These are phyloP conservation scores for Bombus picipes DNA, from an alignment of 1,140 invertebrate genomes.

Conservation along the genomic window DNA sequence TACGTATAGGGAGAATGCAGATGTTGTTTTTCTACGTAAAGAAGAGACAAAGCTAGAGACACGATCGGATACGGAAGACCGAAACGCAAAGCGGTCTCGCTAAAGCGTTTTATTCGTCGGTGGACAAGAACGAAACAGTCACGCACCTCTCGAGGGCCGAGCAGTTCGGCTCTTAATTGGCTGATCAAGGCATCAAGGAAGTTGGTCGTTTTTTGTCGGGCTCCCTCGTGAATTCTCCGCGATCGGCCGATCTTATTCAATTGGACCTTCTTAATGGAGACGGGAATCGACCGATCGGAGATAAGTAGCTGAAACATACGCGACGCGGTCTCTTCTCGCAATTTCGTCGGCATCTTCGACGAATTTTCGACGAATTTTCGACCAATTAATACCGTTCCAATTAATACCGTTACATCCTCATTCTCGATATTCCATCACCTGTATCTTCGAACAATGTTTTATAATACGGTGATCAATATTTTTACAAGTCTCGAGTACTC, in stretches of 20 bases:
- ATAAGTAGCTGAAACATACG: constrained; percentile 30
- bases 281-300: constrained; percentile 53
- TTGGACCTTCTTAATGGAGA: constrained; percentile 58
- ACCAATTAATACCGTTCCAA: constrained; percentile 4
- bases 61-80: not conserved
- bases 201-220: constrained; percentile 58
- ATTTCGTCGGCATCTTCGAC: constrained; percentile 25
- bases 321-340: not conserved
- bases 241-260: constrained; percentile 64
- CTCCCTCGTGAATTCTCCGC: constrained; percentile 55
- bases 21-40: not conserved
- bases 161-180: constrained; percentile 61
- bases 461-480: no score
- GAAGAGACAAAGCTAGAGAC: not conserved
- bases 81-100: not conserved
- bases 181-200: constrained; percentile 59
- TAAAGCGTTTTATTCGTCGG: not conserved
- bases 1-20: accelerated
- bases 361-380: constrained; percentile 12
- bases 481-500: no score
- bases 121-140: constrained; percentile 6
- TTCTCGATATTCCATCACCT: no score
- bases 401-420: no score
- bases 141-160: constrained; percentile 4
- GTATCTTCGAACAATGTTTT: no score